Percentiles rank a stretch among this genome's conserved stretches.
Conservation (phyloP, 2,113 vertebrate genomes). For the Machaerirhynchus nigripectus region DNA sequence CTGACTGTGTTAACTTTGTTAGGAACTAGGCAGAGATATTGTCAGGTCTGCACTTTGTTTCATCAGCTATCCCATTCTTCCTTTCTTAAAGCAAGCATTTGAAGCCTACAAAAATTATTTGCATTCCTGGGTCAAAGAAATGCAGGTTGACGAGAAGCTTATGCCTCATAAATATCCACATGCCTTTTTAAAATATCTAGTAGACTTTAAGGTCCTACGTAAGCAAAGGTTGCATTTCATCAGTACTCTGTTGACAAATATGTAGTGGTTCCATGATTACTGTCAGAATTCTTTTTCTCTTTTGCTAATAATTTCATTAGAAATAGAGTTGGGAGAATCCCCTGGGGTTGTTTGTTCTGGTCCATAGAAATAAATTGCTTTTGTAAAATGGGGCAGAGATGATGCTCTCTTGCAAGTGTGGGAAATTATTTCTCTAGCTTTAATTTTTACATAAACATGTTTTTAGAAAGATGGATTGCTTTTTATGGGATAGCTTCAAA, state of each 20-base stretch:
- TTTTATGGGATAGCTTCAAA: conserved; percentile 25
- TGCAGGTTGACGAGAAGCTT: not conserved
- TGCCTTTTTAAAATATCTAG: not conserved
- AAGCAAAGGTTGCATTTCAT: not conserved
- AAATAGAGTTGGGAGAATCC: not conserved
- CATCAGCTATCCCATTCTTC: not conserved
- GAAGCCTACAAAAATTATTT: not conserved
- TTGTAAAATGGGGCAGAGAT: not conserved
- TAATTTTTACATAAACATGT: conserved; percentile 39
- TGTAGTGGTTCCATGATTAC: not conserved
- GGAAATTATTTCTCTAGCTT: not conserved
- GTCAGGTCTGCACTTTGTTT: not conserved
- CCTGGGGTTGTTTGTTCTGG: not conserved
- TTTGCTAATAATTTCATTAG: not conserved
- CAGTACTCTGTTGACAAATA: not conserved
- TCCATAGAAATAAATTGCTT: not conserved
- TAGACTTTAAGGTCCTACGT: not conserved
- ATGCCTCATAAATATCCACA: not conserved
- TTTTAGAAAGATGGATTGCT: conserved; percentile 42
- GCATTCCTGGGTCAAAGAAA: not conserved
- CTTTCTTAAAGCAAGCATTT: not conserved
- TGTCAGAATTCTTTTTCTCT: not conserved
- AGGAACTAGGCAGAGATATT: not conserved
- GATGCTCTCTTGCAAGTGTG: not conserved
- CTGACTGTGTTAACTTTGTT: not conserved